Base-by-base conservation (phyloP, 30 jellyfish, hydroid and myxozoan genomes). In the Turritopsis dohrnii region DNA sequence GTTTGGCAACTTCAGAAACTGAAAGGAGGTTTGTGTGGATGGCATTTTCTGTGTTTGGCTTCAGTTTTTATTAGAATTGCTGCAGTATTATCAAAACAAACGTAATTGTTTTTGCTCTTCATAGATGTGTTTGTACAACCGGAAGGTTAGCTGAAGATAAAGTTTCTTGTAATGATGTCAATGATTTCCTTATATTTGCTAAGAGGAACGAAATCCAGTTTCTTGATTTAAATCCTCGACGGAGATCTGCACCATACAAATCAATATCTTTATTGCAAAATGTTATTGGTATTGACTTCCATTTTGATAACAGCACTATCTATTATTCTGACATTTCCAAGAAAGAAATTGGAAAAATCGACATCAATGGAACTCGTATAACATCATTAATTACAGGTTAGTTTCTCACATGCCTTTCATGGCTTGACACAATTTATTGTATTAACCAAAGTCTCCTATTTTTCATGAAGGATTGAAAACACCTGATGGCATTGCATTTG, bases 401-500 rank as follows among this genome's bases (percentile, higher is more conserved):
- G 81, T 8, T 41, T 41, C 13, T 13, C 13, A 41, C 60, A 13
- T 41, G 5, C 60, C 13, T 41, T 41, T 13, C 3, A 72, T 72
- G 31, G 18, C 5, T 72, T 16, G 1, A 72, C n/a, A 72, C 52
- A 22, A 17, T 71, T 22, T 22, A 71, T 1, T 26, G 28, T 69
- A 69, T 21, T 69, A 69, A 21, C 30, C 30, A 69, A 69, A 1
- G 30, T 17, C 30, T 75, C 9, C 21, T 81, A 21, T 1, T 66
- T 81, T 66, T 20, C 65, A 54, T 20, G 25, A 28, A 94, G 99
- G 76, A 17, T 72, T 94, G 79, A 92, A 89, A 74, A 94, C 99
- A 28, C 99, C 99, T 7, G 99, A 94, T 71, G 99, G 99, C 53
- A 84, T 94, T 18, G 97, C 99, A 27, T 94, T 53, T 76, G 99